Base-by-base conservation (phyloP, 2,888 invertebrate genomes). In the Ophion slaviceki region DNA sequence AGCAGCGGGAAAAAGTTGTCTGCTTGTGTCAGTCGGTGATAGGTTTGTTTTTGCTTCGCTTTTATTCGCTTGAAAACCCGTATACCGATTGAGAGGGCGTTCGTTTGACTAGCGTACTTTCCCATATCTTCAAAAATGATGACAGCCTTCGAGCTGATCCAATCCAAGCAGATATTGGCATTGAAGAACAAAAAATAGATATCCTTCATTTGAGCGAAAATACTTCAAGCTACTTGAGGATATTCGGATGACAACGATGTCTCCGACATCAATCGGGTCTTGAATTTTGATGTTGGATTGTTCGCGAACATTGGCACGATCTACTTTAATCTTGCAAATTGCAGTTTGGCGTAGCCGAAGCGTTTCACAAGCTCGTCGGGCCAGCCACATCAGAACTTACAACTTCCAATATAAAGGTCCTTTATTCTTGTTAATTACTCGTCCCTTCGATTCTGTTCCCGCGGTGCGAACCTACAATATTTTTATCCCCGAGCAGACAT, bases 401-500 rank as follows among this genome's bases (percentile, higher is more conserved):
- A 24, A 64, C 20, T 20, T 72, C 36, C 59, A 59, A 53, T 53
- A 20, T 57, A 7, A 10, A 62, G 5, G 24, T n/a, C 61, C 24
- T 72, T 72, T 71, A 71, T 64, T 74, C 67, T 72, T 72, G 45
- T 82, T 72, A 45, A 66, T 74, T 32, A 40, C 74, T 32, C n/a
- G 10, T 28, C 6, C 45, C 78, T 62, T 53, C n/a, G 17, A 11
- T 68, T 74, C 36, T 28, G 61, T 77, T 74, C 20, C 45, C 32
- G 3, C 1, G 32, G 47, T 20, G 36, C 20, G 4, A 81, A 82
- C 82, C 79, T 82, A 90, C 90, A 90, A 91, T 92, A 90, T 90
- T 92, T 92, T 90, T 88, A 90, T 89, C 88, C 82, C 88, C 88
- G 88, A 87, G 90, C 87, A 89, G 90, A 90, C 90, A 91, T 92